These are phyloP conservation scores for Temnopleurus reevesii DNA, from an alignment of 53 echinoderm and acorn worm species.

Conservation along the genomic window DNA sequence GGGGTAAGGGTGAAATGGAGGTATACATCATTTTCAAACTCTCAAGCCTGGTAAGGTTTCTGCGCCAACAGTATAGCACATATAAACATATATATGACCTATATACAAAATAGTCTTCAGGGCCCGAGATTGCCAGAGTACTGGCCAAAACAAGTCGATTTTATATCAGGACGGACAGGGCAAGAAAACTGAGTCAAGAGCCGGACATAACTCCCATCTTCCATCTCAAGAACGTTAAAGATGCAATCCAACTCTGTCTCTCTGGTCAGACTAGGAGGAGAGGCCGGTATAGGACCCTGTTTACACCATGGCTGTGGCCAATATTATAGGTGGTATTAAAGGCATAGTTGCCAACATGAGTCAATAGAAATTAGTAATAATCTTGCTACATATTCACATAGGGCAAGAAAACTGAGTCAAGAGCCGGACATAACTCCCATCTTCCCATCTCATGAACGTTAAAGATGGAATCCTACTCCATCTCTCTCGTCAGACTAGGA, in stretches of 20 bases:
- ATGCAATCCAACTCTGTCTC: background rate
- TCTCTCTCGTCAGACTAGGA: background rate
- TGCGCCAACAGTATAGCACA: too few species aligned
- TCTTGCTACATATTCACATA: too few species aligned
- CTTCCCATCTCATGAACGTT: background rate
- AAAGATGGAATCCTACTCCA: background rate
- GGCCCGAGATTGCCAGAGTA: too few species aligned
- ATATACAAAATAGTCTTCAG: too few species aligned
- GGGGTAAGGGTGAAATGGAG: too few species aligned
- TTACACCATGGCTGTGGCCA: too few species aligned
- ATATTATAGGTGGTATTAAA: too few species aligned
- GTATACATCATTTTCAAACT: too few species aligned
- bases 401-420: conserved; percentile 7
- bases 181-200: conserved; percentile 25
- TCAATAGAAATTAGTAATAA: too few species aligned
- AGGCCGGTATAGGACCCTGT: background rate
- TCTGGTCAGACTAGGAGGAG: background rate
- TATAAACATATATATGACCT: too few species aligned
- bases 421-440: background rate
- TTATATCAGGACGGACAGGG: background rate
- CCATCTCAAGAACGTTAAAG: background rate
- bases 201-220: background rate
- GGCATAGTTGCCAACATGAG: too few species aligned
- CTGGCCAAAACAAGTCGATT: background rate
- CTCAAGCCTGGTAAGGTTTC: too few species aligned